Evolutionary conservation across 2,113 vertebrate species (phyloP).

Genomic region (Acrocephalus kingi): DNA sequence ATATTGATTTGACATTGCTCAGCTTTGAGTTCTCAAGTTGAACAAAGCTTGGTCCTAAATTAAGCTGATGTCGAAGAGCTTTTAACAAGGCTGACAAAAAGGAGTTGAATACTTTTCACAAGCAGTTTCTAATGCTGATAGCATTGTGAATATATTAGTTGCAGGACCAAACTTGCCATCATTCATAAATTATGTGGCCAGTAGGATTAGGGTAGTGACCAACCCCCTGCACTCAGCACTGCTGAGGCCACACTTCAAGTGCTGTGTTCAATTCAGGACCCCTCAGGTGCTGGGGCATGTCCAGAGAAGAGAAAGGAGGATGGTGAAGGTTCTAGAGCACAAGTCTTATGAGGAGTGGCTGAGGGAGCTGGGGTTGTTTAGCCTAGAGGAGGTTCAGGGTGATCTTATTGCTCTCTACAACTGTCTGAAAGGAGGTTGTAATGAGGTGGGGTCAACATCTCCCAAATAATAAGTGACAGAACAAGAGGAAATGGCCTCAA

Average conservation of each 20-base stretch:
- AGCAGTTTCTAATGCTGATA: background rate
- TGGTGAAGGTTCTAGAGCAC: background rate
- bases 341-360: background rate
- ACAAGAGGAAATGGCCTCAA: no score
- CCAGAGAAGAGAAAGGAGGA: background rate
- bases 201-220: background rate
- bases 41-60: background rate
- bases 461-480: no score
- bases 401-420: no score
- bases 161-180: background rate
- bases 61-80: background rate
- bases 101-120: background rate
- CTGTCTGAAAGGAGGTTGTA: no score
- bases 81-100: background rate
- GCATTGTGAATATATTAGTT: background rate
- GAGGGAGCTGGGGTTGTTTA: background rate
- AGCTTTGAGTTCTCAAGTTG: background rate
- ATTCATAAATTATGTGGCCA: background rate
- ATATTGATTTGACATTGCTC: background rate
- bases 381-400: background rate
- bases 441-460: no score
- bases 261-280: background rate
- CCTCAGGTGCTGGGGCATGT: background rate
- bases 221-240: fast-evolving
- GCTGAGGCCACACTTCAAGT: background rate